A percentile compares a stretch with the other conserved stretches of the same genome.
These are phyloP conservation scores for Eristalis arbustorum DNA, from an alignment of 2,888 invertebrate species.

Conservation along the genomic window DNA sequence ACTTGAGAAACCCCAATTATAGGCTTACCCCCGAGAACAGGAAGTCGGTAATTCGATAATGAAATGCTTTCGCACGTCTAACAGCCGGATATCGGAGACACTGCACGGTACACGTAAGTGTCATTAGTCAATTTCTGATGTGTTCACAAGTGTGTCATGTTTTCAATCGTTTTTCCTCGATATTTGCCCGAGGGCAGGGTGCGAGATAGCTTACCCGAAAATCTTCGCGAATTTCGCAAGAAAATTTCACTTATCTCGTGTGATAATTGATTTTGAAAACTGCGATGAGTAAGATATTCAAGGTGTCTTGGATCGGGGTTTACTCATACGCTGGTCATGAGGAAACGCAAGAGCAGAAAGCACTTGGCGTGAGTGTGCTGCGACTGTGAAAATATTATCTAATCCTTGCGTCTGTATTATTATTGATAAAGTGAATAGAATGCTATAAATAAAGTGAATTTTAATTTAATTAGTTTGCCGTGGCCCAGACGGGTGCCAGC, in stretches of 20 bases:
- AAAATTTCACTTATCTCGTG: constrained; percentile 7
- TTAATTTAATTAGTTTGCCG: constrained; percentile 34
- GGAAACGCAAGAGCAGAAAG: neutral
- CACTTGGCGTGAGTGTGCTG: neutral
- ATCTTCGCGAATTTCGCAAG: neutral
- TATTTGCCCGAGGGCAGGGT: neutral
- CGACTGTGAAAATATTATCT: constrained; percentile 19
- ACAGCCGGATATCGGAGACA: constrained; percentile 21
- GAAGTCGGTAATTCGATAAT: constrained; percentile 13
- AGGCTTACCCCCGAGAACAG: neutral
- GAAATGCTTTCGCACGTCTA: neutral
- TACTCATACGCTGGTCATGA: neutral
- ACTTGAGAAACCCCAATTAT: constrained; percentile 24
- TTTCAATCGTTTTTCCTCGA: neutral
- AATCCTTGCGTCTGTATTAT: constrained; percentile 1
- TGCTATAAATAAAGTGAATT: constrained; percentile 36
- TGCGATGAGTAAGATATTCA: neutral
- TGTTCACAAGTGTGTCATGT: neutral
- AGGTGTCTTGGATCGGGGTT: neutral
- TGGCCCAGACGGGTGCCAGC: neutral
- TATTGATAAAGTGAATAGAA: constrained; percentile 29
- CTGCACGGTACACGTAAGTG: neutral
- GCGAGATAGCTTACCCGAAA: neutral
- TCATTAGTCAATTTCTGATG: neutral
- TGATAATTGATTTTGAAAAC: constrained; percentile 8